phyloP scores from a whole-genome alignment of 2,113 vertebrate genomes.

The Girardinichthys multiradiatus region DNA sequence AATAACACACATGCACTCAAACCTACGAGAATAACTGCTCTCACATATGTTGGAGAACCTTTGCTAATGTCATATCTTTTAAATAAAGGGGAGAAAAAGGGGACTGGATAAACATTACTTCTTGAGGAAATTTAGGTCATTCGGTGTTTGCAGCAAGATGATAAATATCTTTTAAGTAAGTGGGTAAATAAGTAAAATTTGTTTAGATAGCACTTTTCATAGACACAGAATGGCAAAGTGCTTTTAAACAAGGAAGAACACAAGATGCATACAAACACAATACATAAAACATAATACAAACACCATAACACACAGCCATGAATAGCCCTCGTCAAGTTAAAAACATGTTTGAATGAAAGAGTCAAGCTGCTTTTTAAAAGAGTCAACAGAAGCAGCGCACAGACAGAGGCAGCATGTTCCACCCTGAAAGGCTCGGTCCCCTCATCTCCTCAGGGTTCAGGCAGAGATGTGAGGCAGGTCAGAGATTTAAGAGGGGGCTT shows the following conservation, averaged over 20 bases:
- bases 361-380: not conserved
- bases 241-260: not conserved
- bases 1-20: constrained; percentile 27
- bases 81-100: not conserved
- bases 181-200: not conserved
- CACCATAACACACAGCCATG: no score
- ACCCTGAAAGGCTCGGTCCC: not conserved
- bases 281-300: not conserved
- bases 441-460: not conserved
- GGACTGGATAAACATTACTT: not conserved
- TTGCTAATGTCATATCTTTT: not conserved
- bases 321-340: not conserved
- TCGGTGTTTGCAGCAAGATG: not conserved
- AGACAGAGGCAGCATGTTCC: not conserved
- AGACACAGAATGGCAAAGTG: not conserved
- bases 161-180: not conserved
- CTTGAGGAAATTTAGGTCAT: not conserved
- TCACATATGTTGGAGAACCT: constrained; percentile 2
- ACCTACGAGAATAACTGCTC: not conserved
- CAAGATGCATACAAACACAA: not conserved
- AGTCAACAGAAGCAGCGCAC: not conserved
- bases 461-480: not conserved
- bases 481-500: not conserved
- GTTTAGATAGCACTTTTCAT: not conserved
- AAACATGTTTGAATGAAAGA: not conserved